Conservation (phyloP, 1,140 invertebrate genomes). For the Drosophila nigrodunni region DNA sequence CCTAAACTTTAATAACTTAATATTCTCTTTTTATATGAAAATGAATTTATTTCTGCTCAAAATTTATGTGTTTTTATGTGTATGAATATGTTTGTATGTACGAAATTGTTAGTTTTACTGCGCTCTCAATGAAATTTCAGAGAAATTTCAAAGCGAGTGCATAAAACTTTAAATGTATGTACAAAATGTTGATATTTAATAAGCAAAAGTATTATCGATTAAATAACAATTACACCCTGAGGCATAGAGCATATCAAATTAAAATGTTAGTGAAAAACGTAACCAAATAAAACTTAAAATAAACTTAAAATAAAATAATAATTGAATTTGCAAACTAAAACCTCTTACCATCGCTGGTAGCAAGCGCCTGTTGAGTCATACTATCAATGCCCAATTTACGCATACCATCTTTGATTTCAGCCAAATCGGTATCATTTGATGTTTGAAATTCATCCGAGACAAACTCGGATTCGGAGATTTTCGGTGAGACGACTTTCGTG, state of each 20-base stretch:
- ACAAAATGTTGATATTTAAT: constrained; percentile 46
- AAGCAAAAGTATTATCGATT: constrained; percentile 15
- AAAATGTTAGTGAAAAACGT: background rate
- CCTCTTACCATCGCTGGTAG: constrained; percentile 80
- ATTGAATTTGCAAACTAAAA: constrained; percentile 34
- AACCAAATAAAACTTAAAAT: constrained; percentile 12
- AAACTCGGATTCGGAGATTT: constrained; percentile 86
- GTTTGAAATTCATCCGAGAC: constrained; percentile 89
- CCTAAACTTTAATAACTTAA: too few species aligned
- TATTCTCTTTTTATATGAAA: background rate
- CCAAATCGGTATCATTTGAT: constrained; percentile 86
- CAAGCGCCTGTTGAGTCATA: constrained; percentile 78
- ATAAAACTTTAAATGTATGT: constrained; percentile 46
- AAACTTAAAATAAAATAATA: constrained; percentile 18
- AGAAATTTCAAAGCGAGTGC: constrained; percentile 31
- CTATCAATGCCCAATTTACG: constrained; percentile 87
- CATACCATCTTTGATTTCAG: constrained; percentile 89
- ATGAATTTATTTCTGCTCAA: constrained; percentile 17
- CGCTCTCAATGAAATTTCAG: constrained; percentile 27
- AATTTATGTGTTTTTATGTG: constrained; percentile 27
- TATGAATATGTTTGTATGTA: constrained; percentile 23
- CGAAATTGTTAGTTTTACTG: constrained; percentile 23
- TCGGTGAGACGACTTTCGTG: constrained; percentile 41
- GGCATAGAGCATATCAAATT: background rate
- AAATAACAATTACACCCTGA: background rate